Evolutionary conservation across 2,113 vertebrate species (phyloP), one percentile per base, ranked within the genome.

Genomic region (Mastomys natalensis): DNA sequence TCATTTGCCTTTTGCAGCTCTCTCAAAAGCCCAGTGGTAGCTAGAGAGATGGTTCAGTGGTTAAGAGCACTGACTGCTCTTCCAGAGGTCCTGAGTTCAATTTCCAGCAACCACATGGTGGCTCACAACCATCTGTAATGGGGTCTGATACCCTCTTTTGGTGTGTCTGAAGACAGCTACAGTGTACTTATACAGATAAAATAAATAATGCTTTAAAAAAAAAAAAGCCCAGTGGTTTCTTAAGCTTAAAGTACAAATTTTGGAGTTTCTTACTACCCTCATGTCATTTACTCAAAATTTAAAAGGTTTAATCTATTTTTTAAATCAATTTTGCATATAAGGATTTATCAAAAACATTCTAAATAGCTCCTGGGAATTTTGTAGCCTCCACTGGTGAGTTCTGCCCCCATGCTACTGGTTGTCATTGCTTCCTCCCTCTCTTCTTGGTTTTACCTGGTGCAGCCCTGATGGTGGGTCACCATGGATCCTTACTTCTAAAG

Each of bases 281-380:
- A 81, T 74, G 7, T 77, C 45, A 60, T 40, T 17, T 45, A 31
- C 5, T 64, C 10, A 37, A 43, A 26, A 87, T 76, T 66, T 53
- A 22, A 55, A 55, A 94, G 26, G 62, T 81, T 89, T 92, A 51
- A 90, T 62, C 43, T 76, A 55, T 89, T 89, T 86, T 91, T 82
- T 15, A 3, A 62, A 93, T n/a, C n/a, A 96, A 62, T n/a, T 86
- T 48, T 19, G 48, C 22, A 62, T 87, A 29, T 31, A 78, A 93
- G 34, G 45, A 60, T 31, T 5, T 15, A 31, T 74, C 58, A 5
- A 87, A 76, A 87, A 43, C n/a, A 87, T 9, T 21, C 68, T 80
- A 48, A 93, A 26, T 13, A 95, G 51, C 58, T 34, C 13, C 0
- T 77, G 29, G 19, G 7, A 70, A 48, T 60, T 95, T 66, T 93